phyloP scores from a whole-genome alignment of 2,888 invertebrate genomes.

The Merodon equestris region DNA sequence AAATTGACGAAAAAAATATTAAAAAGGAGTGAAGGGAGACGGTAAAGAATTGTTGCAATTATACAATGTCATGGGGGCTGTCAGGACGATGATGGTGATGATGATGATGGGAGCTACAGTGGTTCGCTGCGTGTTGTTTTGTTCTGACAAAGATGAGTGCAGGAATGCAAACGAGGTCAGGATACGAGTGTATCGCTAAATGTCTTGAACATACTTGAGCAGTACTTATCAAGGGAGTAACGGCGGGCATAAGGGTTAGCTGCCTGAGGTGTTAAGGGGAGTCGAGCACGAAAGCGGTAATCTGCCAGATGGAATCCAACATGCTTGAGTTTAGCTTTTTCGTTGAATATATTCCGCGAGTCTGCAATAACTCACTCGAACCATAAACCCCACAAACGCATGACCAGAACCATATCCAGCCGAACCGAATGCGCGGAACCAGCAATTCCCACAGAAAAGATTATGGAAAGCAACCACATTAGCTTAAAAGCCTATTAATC shows the following conservation, averaged over 20 bases:
- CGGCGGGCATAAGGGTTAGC: too few species aligned
- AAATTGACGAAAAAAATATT: slow-evolving; percentile 53
- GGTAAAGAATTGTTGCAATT: slow-evolving; percentile 43
- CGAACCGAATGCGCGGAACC: not conserved
- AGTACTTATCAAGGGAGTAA: too few species aligned
- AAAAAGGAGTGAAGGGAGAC: slow-evolving; percentile 20
- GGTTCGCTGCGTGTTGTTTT: slow-evolving; percentile 14
- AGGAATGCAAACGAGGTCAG: slow-evolving; percentile 36
- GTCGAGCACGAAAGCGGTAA: too few species aligned
- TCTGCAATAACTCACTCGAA: too few species aligned
- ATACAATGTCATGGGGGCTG: slow-evolving; percentile 56
- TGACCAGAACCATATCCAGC: too few species aligned
- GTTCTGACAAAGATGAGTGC: slow-evolving; percentile 24
- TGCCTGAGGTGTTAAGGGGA: too few species aligned
- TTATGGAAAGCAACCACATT: slow-evolving; percentile 61
- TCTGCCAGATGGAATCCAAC: too few species aligned
- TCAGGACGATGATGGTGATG: too few species aligned
- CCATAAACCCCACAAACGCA: too few species aligned
- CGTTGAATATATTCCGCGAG: too few species aligned
- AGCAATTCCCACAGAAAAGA: slow-evolving; percentile 47
- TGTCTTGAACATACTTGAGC: not conserved
- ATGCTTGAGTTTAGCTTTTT: too few species aligned
- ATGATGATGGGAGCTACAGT: slow-evolving; percentile 27
- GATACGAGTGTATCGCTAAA: slow-evolving; percentile 26
- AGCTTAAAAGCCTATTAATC: slow-evolving; percentile 66